These are phyloP conservation scores for Andrena dorsata DNA, from an alignment of 2,888 invertebrate genomes.

Conservation along the genomic window DNA sequence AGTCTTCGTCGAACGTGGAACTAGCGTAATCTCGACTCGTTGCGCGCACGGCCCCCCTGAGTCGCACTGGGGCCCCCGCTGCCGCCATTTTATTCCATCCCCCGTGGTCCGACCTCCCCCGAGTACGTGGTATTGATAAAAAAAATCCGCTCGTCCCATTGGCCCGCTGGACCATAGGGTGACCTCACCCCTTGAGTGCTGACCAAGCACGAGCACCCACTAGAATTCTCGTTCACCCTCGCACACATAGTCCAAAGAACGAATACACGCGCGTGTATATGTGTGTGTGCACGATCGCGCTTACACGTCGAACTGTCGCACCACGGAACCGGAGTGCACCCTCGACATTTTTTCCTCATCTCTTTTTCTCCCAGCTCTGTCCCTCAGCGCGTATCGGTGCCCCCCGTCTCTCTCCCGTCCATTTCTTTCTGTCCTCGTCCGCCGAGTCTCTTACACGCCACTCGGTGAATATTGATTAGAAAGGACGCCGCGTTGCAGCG, in stretches of 20 bases:
- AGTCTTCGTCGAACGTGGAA: too few relatives aligned
- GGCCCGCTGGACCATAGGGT: conserved; percentile 82
- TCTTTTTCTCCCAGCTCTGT: conserved; percentile 13
- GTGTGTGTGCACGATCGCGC: conserved; percentile 36
- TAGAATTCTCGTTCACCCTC: conserved; percentile 72
- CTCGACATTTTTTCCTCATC: conserved; percentile 72
- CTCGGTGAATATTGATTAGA: conserved; percentile 75
- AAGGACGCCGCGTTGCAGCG: conserved; percentile 72
- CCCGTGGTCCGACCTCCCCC: conserved; percentile 75
- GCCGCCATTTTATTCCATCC: conserved; percentile 81
- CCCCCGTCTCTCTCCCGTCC: conserved; percentile 28
- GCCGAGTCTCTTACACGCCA: conserved; percentile 65
- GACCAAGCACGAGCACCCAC: conserved; percentile 84
- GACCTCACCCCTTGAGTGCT: conserved; percentile 82
- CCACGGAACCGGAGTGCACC: conserved; percentile 57
- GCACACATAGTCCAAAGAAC: conserved; percentile 1
- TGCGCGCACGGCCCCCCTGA: neutral
- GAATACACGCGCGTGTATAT: neutral
- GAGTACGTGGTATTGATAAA: conserved; percentile 80
- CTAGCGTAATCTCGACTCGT: conserved; percentile 5
- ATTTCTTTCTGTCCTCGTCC: conserved; percentile 56
- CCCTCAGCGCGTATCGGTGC: neutral
- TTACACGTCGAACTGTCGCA: conserved; percentile 41
- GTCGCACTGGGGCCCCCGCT: conserved; percentile 25
- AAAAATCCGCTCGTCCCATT: conserved; percentile 80